Base-by-base conservation (phyloP, 2,797 vertebrate species). In the Sphaeramia orbicularis region DNA sequence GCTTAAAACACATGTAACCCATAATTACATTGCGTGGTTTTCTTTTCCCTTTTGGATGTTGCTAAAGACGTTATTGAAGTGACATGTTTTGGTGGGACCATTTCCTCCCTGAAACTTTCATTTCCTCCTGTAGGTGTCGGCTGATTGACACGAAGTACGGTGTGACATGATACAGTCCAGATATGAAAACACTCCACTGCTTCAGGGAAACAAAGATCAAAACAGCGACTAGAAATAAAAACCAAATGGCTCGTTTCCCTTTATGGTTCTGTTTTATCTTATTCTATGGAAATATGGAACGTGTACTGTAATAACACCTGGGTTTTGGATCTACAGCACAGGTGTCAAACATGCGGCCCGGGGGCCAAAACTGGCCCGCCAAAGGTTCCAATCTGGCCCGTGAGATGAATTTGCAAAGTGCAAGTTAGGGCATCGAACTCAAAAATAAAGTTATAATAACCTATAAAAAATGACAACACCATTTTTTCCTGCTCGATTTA, bases 61-160 rank as follows among this genome's bases (percentile, higher is more conserved):
- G 19, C 51, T 32, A n/a, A n/a, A n/a, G n/a, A 27, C 19, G 18
- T 42, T 14, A 19, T 36, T 10, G 21, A 24, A 9, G 10, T 7
- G 27, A 30, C 60, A 10, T 48, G 52, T 53, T 76, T 47, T 65
- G 18, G 10, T 36, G 47, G 18, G 16, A 53, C 37, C 6, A 24
- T 36, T 71, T 71, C 42, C 43, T 58, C n/a, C 40, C 55, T 55
- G 30, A 40, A 35, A 54, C 45, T 35, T 60, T 65, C n/a, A 53
- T 71, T 69, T 72, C 42, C 38, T 61, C 51, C 47, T 19, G 24
- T 14, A 61, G 60, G 59, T 59, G 41, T 53, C 10, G 16, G 37
- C 35, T 66, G 67, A 78, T 68, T 74, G 74, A 63, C 10, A 9
- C 45, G 16, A 61, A 51, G 47, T 55, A 21, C 52, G 40, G 56